Conservation (phyloP, 2,797 vertebrate species). For the Periophthalmus magnuspinnatus region DNA sequence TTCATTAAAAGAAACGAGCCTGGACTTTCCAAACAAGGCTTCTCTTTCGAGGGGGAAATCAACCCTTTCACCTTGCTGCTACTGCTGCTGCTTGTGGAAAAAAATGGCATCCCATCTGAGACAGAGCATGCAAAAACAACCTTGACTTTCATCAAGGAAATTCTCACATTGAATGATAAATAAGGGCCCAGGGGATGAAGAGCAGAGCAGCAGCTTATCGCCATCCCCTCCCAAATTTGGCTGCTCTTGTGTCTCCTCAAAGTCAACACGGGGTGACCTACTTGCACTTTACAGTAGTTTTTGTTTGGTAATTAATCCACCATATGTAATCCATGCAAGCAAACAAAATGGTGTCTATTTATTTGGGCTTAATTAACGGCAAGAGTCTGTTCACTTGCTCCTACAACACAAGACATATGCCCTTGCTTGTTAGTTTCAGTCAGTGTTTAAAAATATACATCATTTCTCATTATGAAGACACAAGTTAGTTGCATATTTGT, state of each 20-base stretch:
- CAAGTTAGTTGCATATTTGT: slow-evolving; percentile 18
- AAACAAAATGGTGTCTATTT: slow-evolving; percentile 48
- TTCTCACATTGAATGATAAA: slow-evolving; percentile 85
- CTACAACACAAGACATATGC: slow-evolving; percentile 48
- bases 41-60: slow-evolving; percentile 73
- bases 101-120: slow-evolving; percentile 75
- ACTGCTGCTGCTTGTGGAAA: slow-evolving; percentile 58
- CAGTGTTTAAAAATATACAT: slow-evolving; percentile 31
- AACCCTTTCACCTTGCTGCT: slow-evolving; percentile 79
- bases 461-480: slow-evolving; percentile 37
- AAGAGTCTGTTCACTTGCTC: slow-evolving; percentile 54
- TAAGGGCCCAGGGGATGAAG: slow-evolving; percentile 76
- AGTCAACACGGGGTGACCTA: slow-evolving; percentile 74
- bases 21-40: slow-evolving; percentile 67
- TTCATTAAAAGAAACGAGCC: slow-evolving; percentile 72
- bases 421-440: slow-evolving; percentile 43
- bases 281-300: slow-evolving; percentile 69
- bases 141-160: slow-evolving; percentile 84
- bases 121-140: slow-evolving; percentile 79
- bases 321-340: slow-evolving; percentile 64
- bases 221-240: slow-evolving; percentile 77
- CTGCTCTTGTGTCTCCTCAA: slow-evolving; percentile 74
- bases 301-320: slow-evolving; percentile 71
- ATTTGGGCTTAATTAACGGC: slow-evolving; percentile 61
- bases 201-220: slow-evolving; percentile 80